These are phyloP conservation scores for Agrotis puta DNA, from an alignment of 2,888 invertebrate species.

Conservation along the genomic window DNA sequence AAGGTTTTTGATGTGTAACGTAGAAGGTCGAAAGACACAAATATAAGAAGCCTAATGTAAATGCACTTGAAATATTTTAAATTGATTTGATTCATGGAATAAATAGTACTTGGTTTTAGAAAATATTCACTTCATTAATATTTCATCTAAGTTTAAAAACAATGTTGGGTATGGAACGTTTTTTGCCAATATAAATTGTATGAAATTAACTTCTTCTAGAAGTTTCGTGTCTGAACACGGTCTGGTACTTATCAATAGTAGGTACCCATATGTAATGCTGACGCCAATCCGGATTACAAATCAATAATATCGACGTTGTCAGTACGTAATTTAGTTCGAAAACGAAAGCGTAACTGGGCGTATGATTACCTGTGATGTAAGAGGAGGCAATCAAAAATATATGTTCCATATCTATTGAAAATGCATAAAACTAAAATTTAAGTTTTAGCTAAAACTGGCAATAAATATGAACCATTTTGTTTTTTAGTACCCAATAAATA, in stretches of 20 bases:
- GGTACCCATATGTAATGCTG: not conserved
- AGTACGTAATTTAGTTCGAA: conserved; percentile 38
- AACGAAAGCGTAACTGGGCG: conserved; percentile 35
- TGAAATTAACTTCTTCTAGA: too few relatives aligned
- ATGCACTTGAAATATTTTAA: conserved; percentile 17
- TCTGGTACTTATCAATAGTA: too few relatives aligned
- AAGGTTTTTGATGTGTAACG: conserved; percentile 30
- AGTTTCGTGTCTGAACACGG: too few relatives aligned
- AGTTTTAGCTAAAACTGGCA: not conserved
- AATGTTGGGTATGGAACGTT: too few relatives aligned
- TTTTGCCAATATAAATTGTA: too few relatives aligned
- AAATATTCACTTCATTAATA: not conserved
- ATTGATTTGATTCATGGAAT: conserved; percentile 2
- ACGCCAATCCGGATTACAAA: conserved; percentile 3
- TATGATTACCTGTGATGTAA: conserved; percentile 28
- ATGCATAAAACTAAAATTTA: conserved; percentile 3
- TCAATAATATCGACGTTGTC: conserved; percentile 21
- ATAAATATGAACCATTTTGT: not conserved
- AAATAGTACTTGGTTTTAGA: too few relatives aligned
- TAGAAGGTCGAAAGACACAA: too few relatives aligned
- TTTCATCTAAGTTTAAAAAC: not conserved
- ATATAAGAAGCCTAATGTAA: conserved; percentile 5
- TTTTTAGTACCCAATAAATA: too few relatives aligned
- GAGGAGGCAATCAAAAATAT: conserved; percentile 14
- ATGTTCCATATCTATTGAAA: conserved; percentile 11